Evolutionary conservation across 2,113 vertebrate genomes (phyloP), one percentile per base, ranked within the genome.

Genomic region (Nannobrachium achirus): DNA sequence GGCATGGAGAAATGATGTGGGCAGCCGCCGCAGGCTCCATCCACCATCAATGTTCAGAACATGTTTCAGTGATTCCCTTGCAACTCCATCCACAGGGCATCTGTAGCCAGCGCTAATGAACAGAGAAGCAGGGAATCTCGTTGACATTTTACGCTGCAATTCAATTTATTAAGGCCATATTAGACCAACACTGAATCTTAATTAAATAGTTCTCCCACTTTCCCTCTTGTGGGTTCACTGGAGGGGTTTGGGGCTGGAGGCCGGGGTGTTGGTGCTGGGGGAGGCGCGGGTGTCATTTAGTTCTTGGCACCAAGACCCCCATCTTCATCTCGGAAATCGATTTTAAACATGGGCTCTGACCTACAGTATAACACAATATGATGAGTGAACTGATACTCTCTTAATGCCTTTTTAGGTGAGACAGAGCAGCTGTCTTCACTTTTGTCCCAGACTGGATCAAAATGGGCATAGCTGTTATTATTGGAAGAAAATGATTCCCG

Each of bases 111-210:
- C 15, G 40, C 38, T 57, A 75, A 69, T 69, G 40, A 57, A 75
- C 18, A 46, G 45, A 63, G 58, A 62, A n/a, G 50, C 15, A 62
- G 62, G 56, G 16, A 71, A 55, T 53, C 48, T 66, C 19, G 1
- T 55, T 77, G 75, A 66, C 63, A 71, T 77, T 67, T 25, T 66
- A 60, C 41, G 60, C 20, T 38, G 16, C 33, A 49, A 16, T 58
- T 66, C 16, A 50, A 49, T 62, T 55, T 50, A 61, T 76, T 58
- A 52, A 46, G 19, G 8, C 16, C 9, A 42, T 51, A 46, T 65
- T 14, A 49, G 16, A 61, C 53, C 40, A 55, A 53, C 38, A 25
- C 18, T 10, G 7, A 7, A 16, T 46, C 42, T 53, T 64, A 55
- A 75, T 64, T 46, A 63, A 52, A 41, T 56, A 10, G 25, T 20